Evolutionary conservation across 2,888 invertebrate species (phyloP).

Genomic region (Rugalucina vietnamica): DNA sequence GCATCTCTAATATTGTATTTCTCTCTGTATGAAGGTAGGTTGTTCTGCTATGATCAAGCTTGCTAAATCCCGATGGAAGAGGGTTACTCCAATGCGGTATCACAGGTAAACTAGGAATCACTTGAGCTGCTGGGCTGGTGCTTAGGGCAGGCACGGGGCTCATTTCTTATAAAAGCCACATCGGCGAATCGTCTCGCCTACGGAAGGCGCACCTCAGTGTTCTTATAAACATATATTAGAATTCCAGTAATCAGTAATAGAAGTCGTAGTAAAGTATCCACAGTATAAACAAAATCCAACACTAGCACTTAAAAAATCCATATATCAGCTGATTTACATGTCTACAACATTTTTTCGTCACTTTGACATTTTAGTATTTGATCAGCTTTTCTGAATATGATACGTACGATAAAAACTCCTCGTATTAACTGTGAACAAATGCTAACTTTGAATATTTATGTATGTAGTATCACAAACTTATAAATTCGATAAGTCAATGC

Average conservation of each 20-base stretch:
- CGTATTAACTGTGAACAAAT: not conserved
- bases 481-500: not conserved
- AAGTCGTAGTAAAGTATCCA: not conserved
- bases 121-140: constrained; percentile 24
- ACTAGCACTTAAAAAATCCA: not conserved
- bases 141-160: constrained; percentile 39
- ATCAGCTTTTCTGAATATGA: not conserved
- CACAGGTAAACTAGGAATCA: constrained; percentile 11
- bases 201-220: constrained; percentile 25
- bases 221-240: constrained; percentile 24
- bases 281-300: not conserved
- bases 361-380: constrained; percentile 32
- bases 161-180: constrained; percentile 61
- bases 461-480: not conserved
- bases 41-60: constrained; percentile 41
- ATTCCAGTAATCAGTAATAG: constrained; percentile 4
- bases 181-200: constrained; percentile 49
- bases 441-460: not conserved
- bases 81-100: constrained; percentile 38
- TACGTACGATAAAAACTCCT: not conserved
- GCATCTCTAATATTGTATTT: constrained; percentile 56
- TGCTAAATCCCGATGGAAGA: constrained; percentile 17
- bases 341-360: constrained; percentile 30
- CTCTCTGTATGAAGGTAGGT: constrained; percentile 28
- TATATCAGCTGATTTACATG: constrained; percentile 3